These are phyloP conservation scores for Microctonus hyperodae DNA, from an alignment of 2,888 invertebrate species.

Conservation along the genomic window DNA sequence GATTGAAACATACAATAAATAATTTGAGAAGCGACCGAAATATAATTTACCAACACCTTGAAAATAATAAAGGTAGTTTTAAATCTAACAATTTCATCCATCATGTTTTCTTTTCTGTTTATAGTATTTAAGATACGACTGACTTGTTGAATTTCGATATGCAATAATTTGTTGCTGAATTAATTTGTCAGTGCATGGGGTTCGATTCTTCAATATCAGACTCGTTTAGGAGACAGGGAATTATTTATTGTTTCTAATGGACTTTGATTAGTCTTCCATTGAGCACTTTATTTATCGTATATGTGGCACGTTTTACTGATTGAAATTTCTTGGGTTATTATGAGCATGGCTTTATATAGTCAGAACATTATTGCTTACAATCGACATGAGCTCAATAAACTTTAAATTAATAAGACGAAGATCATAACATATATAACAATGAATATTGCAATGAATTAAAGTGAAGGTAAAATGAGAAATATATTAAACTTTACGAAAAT, in stretches of 20 bases:
- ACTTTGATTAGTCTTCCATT: conserved; percentile 41
- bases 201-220: not conserved
- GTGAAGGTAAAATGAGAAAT: not conserved
- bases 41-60: too few relatives aligned
- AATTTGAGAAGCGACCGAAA: too few relatives aligned
- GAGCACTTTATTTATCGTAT: conserved; percentile 29
- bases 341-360: not conserved
- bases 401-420: not conserved
- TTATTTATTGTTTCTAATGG: conserved; percentile 41
- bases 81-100: too few relatives aligned
- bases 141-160: not conserved
- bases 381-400: not conserved
- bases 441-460: not conserved
- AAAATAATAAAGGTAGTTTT: too few relatives aligned
- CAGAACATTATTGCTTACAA: not conserved
- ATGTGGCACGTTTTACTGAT: not conserved
- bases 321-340: not conserved
- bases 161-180: not conserved
- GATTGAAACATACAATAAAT: too few relatives aligned
- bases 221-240: conserved; percentile 28
- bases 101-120: too few relatives aligned
- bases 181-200: not conserved
- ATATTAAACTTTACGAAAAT: not conserved
- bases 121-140: too few relatives aligned
- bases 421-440: not conserved